These are phyloP conservation scores for Pocillopora meandrina DNA, from an alignment of 92 coral and sea anemone genomes.

Conservation along the genomic window DNA sequence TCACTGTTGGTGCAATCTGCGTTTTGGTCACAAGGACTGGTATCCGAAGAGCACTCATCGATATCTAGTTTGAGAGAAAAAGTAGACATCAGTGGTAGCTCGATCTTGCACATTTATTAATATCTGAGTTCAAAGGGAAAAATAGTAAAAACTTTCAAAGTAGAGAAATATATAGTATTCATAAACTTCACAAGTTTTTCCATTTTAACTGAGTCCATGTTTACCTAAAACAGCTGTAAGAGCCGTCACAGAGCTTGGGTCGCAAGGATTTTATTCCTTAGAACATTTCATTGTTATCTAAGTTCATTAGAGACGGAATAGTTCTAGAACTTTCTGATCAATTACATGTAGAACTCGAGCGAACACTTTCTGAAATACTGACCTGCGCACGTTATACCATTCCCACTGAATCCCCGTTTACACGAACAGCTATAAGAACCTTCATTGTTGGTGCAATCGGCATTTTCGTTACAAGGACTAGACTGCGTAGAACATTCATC, in stretches of 20 bases:
- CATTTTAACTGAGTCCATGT: constrained; percentile 35
- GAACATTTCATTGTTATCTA: constrained; percentile 43
- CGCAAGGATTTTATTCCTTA: constrained; percentile 1
- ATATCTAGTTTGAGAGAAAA: constrained; percentile 14
- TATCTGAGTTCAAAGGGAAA: constrained; percentile 14
- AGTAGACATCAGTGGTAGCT: neutral
- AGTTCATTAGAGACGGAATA: neutral
- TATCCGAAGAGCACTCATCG: constrained; percentile 55
- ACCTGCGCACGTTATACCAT: constrained; percentile 6
- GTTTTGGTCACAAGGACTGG: constrained; percentile 40
- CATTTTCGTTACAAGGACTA: constrained; percentile 21
- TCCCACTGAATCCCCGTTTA: constrained; percentile 51
- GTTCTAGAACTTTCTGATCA: too few species aligned
- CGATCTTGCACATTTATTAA: constrained; percentile 52
- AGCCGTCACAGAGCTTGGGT: constrained; percentile 19
- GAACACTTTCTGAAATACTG: neutral
- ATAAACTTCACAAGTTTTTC: constrained; percentile 17
- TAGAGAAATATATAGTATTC: neutral
- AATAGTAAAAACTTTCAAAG: too few species aligned
- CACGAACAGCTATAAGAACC: constrained; percentile 51
- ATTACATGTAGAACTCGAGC: neutral
- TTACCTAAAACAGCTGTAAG: constrained; percentile 37
- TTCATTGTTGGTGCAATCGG: constrained; percentile 26
- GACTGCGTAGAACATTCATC: constrained; percentile 41
- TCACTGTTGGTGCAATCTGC: constrained; percentile 60